Evolutionary conservation across 2,113 vertebrate genomes (phyloP).

Genomic region (Semicossyphus pulcher): DNA sequence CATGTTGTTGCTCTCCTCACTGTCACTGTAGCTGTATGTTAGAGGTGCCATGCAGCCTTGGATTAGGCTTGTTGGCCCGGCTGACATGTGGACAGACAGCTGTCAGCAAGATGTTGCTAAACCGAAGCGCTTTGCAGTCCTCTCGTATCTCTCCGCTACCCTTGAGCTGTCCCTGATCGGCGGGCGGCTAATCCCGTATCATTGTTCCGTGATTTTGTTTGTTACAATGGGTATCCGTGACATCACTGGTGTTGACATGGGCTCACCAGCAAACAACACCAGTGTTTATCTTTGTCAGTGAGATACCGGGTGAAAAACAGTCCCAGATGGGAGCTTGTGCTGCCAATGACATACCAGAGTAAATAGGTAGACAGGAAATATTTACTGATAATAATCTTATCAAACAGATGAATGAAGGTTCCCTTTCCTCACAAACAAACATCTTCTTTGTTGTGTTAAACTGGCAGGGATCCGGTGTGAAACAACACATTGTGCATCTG

Average conservation of each 20-base stretch:
- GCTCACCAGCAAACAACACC: constrained; percentile 70
- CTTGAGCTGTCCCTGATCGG: constrained; percentile 55
- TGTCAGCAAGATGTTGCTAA: constrained; percentile 57
- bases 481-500: neutral
- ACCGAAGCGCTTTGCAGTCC: constrained; percentile 20
- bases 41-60: constrained; percentile 57
- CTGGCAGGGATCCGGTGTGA: neutral
- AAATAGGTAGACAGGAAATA: constrained; percentile 73
- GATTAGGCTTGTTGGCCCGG: constrained; percentile 73
- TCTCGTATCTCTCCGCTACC: constrained; percentile 51
- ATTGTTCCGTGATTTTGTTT: constrained; percentile 72
- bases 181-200: constrained; percentile 68
- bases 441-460: constrained; percentile 20
- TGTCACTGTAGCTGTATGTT: constrained; percentile 55
- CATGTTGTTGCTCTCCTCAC: constrained; percentile 50
- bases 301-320: constrained; percentile 70
- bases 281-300: constrained; percentile 72
- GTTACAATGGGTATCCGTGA: constrained; percentile 73
- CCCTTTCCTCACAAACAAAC: constrained; percentile 43
- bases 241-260: constrained; percentile 74
- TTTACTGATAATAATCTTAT: constrained; percentile 79
- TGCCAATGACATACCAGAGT: constrained; percentile 64
- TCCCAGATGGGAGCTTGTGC: constrained; percentile 66
- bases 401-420: constrained; percentile 66
- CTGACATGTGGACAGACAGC: constrained; percentile 74